phyloP scores from a whole-genome alignment of 2,113 vertebrate species.

The Trogon surrucura region DNA sequence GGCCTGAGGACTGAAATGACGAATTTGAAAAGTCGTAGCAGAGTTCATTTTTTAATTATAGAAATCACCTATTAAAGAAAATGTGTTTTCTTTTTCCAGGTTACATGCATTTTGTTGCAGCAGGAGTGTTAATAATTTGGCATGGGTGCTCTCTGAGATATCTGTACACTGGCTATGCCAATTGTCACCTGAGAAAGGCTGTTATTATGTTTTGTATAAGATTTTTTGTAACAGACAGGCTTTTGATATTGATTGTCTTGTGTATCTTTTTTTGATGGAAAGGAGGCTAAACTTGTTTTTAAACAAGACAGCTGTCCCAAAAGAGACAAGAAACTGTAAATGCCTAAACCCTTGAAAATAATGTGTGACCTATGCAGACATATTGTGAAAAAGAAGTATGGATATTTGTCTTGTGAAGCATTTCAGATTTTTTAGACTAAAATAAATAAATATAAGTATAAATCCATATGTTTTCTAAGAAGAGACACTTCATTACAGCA shows the following conservation, averaged over 20 bases:
- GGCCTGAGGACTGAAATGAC: background rate
- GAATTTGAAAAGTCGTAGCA: background rate
- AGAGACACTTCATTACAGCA: slow-evolving; percentile 71
- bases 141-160: background rate
- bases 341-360: slow-evolving; percentile 46
- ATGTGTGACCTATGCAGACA: background rate
- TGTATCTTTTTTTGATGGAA: background rate
- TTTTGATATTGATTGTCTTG: slow-evolving; percentile 5
- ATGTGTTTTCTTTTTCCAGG: background rate
- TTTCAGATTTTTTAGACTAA: slow-evolving; percentile 37
- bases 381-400: background rate
- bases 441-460: slow-evolving; percentile 51
- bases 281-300: slow-evolving; percentile 38
- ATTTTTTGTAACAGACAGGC: background rate
- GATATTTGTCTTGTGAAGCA: slow-evolving; percentile 51
- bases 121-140: background rate
- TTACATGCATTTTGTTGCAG: background rate
- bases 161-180: background rate
- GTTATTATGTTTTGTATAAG: slow-evolving; percentile 15
- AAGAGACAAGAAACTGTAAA: slow-evolving; percentile 39
- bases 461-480: slow-evolving; percentile 67
- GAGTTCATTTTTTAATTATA: background rate
- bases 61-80: background rate
- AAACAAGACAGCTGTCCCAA: slow-evolving; percentile 48
- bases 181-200: background rate